Base-by-base conservation (phyloP, 2,113 vertebrate species). In the Alces alces region DNA sequence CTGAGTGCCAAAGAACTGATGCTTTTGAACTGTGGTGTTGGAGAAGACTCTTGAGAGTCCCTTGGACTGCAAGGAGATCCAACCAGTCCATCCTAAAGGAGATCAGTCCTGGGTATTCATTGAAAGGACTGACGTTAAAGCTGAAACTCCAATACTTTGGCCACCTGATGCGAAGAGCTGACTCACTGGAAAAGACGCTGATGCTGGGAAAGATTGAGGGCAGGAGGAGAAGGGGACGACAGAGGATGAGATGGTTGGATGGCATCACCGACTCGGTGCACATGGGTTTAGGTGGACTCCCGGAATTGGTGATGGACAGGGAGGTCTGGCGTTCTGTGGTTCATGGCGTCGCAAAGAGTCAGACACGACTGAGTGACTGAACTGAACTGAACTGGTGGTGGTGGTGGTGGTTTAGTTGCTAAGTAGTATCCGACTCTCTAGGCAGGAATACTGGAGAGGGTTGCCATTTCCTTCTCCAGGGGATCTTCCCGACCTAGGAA, bases 1-100 rank as follows among this genome's bases (percentile, higher is more conserved):
- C 60, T 64, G 30, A 64, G 15, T 1, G 0, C 30, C 1, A 2
- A 64, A n/a, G 16, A 64, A n/a, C 4, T 19, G 61, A 64, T n/a
- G 61, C 30, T n/a, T 64, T n/a, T 64, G 61, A n/a, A n/a, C 33
- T 64, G 61, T 64, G 33, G 33, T 64, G 15, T 64, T n/a, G 33
- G 16, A 64, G 61, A 64, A 64, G 15, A n/a, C 61, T 64, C 61
- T 8, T 30, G 58, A 33, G 30, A 64, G 15, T 64, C 15, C 61
- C 61, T 64, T 64, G 30, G 61, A 64, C 30, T 64, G 61, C 15
- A 64, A 64, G 16, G 7, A 64, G 33, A 64, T 64, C 61, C 33
- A 64, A 64, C 61, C 61, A 66, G 61, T n/a, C 15, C 7, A 64
- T 64, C 7, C 61, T n/a, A n/a, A 19, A 64, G 16, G 45, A 45